A percentile compares a stretch with the other conserved stretches of the same genome.
Conservation (phyloP, 2,113 vertebrate species). For the Terrapene triunguis region DNA sequence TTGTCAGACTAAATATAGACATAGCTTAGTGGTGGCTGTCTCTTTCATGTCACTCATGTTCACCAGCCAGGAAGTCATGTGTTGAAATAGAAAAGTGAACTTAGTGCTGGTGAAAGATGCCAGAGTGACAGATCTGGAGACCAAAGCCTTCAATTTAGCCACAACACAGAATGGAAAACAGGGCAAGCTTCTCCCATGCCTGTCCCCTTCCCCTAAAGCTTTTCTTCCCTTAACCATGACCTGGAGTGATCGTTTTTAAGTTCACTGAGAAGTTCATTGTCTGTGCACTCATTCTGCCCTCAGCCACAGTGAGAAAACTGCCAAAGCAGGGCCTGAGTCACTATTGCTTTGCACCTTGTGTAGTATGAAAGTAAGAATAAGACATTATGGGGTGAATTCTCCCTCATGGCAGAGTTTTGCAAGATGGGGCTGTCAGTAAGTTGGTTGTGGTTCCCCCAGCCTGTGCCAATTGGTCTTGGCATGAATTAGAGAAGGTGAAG, state of each 20-base stretch:
- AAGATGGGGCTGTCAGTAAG: neutral
- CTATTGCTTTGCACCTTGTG: neutral
- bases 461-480: neutral
- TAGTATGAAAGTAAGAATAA: neutral
- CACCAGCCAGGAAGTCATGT: constrained; percentile 26
- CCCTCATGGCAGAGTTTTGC: neutral
- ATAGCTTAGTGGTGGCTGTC: constrained; percentile 45
- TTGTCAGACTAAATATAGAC: constrained; percentile 71
- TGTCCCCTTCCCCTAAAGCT: neutral
- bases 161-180: neutral
- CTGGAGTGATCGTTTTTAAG: neutral
- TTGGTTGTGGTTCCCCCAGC: neutral
- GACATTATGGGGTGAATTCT: neutral
- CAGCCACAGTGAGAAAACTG: neutral
- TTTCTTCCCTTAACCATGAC: neutral
- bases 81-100: constrained; percentile 46
- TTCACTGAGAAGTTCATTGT: neutral
- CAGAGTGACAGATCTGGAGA: neutral
- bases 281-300: neutral
- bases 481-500: neutral
- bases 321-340: neutral
- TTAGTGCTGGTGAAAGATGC: constrained; percentile 30
- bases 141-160: neutral
- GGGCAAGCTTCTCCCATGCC: neutral
- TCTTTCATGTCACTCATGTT: constrained; percentile 34